Base-by-base conservation (phyloP, 2,113 vertebrate genomes). In the Terrapene triunguis region DNA sequence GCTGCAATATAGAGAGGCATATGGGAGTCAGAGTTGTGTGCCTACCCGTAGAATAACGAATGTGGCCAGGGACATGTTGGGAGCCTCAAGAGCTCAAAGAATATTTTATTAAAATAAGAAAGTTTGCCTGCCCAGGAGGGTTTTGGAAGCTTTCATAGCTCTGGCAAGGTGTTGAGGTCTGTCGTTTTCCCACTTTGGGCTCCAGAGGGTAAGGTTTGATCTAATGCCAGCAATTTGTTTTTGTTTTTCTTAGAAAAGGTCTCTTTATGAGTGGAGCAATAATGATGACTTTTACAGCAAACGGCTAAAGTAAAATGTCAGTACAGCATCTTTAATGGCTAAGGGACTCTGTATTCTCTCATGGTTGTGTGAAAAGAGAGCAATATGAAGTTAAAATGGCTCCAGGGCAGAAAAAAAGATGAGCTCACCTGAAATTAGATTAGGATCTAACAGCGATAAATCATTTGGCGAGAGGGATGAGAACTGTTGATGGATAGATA, bases 371-470 rank as follows among this genome's bases (percentile, higher is more conserved):
- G 92, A 80, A 87, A 92, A 80, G 80, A 96, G 88, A 95, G 72
- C 82, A 89, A 72, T 98, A 97, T 97, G 96, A 94, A 98, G 97
- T 98, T 96, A 95, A 97, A 94, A 93, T 86, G 94, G 85, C 95
- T 97, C 82, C 88, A 96, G 94, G 95, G 92, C 89, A 96, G 76
- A 90, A 95, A 93, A 96, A 95, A 88, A 85, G 96, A 96, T 98
- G 96, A 97, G 95, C 91, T 97, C 92, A 96, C 91, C 80, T 96
- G 94, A 97, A 97, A 98, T 98, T 95, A 95, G 90, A 94, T 98
- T 96, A 97, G 94, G 80, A n/a, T 96, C 89, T 96, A 89, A 55
- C 89, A 96, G 84, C 53, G 76, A 94, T 95, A 96, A 96, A 96
- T 97, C 92, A 90, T 94, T 95, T 97, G 81, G 74, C 82, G 89